These are phyloP conservation scores for Trypoxylus dichotomus DNA, from an alignment of 1,140 invertebrate species.

Conservation along the genomic window DNA sequence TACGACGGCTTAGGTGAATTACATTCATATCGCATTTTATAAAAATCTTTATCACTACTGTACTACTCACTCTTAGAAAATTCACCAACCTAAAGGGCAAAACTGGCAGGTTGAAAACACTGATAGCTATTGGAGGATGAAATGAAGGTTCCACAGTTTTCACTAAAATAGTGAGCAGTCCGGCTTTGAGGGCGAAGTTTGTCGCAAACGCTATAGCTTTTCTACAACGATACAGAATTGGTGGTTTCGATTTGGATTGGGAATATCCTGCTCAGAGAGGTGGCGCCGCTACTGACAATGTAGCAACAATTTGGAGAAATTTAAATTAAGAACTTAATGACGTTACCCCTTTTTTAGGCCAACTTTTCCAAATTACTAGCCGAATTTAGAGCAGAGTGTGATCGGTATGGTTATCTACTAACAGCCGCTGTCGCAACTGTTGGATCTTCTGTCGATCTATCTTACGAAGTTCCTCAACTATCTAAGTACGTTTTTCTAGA, in stretches of 20 bases:
- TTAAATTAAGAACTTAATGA: not conserved
- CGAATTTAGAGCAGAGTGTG: conserved; percentile 40
- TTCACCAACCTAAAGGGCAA: conserved; percentile 64
- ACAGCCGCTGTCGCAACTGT: conserved; percentile 40
- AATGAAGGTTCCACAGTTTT: conserved; percentile 71
- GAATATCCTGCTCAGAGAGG: conserved; percentile 74
- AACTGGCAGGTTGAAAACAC: conserved; percentile 67
- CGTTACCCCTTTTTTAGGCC: conserved; percentile 29
- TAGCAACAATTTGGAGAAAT: too few species aligned
- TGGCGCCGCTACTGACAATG: conserved; percentile 54
- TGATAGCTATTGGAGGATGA: conserved; percentile 78
- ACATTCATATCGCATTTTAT: too few species aligned
- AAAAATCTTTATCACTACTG: too few species aligned
- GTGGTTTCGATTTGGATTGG: conserved; percentile 83
- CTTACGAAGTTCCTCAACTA: conserved; percentile 87
- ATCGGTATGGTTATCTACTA: conserved; percentile 37
- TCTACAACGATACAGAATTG: conserved; percentile 67
- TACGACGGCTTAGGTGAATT: conserved; percentile 53
- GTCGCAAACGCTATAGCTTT: conserved; percentile 62
- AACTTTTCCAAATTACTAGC: conserved; percentile 42
- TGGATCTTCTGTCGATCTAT: conserved; percentile 60
- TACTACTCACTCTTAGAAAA: conserved; percentile 24
- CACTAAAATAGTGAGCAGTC: conserved; percentile 55
- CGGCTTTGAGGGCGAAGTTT: conserved; percentile 60
- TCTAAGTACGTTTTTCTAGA: conserved; percentile 78